Conservation (phyloP, 2,888 invertebrate genomes). For the Drosophila subquinaria region DNA sequence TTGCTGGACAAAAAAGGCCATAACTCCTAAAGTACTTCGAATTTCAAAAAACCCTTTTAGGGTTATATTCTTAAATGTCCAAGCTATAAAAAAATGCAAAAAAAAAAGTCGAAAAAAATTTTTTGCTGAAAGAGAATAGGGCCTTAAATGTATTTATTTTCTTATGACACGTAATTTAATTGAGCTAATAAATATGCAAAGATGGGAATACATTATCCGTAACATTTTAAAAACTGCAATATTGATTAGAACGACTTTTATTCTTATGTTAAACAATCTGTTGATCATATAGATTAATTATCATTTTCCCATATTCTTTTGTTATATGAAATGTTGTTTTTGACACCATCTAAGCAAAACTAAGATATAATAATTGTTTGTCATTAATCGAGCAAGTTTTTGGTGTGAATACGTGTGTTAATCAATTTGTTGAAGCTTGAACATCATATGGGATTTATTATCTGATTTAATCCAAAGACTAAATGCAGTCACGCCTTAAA, state of each 20-base stretch:
- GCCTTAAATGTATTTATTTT: no score
- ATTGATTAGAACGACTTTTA: neutral
- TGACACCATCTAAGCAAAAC: constrained; percentile 3
- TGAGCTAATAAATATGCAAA: no score
- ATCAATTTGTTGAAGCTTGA: constrained; percentile 24
- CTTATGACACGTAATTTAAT: no score
- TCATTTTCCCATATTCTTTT: neutral
- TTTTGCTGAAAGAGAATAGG: no score
- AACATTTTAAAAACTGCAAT: neutral
- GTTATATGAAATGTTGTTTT: neutral
- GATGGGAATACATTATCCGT: no score
- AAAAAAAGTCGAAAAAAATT: no score
- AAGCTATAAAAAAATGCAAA: no score
- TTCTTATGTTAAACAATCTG: neutral
- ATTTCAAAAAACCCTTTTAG: no score
- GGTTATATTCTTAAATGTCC: no score
- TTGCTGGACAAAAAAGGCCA: no score
- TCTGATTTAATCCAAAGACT: constrained; percentile 33
- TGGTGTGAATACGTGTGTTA: constrained; percentile 34
- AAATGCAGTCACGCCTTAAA: constrained; percentile 39
- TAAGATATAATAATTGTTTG: constrained; percentile 3
- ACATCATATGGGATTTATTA: constrained; percentile 40
- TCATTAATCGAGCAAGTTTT: constrained; percentile 18
- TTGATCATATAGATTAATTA: neutral
- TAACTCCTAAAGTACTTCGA: no score